Evolutionary conservation across 2,888 invertebrate species (phyloP), one percentile per base, ranked within the genome.

Genomic region (Hypomecis atomaria): DNA sequence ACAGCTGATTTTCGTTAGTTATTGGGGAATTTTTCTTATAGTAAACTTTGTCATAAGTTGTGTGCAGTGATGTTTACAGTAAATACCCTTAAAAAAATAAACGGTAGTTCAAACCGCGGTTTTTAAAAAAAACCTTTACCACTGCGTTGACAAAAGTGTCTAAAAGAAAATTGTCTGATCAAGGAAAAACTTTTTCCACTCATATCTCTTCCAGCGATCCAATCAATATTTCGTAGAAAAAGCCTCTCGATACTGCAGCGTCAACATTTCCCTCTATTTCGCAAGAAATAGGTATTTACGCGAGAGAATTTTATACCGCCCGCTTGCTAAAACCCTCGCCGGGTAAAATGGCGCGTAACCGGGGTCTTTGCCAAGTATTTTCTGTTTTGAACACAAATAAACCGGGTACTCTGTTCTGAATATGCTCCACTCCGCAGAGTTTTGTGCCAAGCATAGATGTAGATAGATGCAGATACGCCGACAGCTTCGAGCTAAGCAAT

Each of bases 361-460:
- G 63, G 77, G 77, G 72, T 73, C 69, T 75, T 76, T 78, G 81
- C 79, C 79, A 78, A 81, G 77, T 78, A 83, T 79, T 82, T 81
- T 79, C 78, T 77, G 78, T 78, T 81, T 74, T 75, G 72, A 78
- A 79, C 76, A 76, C 75, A 74, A 76, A 79, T 82, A 81, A 82
- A 83, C 79, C 78, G 74, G 72, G 70, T 71, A 72, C 73, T 77
- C 76, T 80, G 81, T 76, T 74, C 76, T 74, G 77, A 77, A 79
- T 74, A 73, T 76, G 71, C 73, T 60, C 71, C 77, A 72, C 76
- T 69, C 71, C 67, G 71, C 75, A 71, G 71, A 76, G 74, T 80
- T 75, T 77, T 78, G 81, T 81, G 82, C 79, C 80, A 83, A 82
- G 23, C 23, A 23, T 23, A 23, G 23, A 23, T 23, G 23, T 23